Conservation (phyloP, 2,888 invertebrate species). For the Scaptomyza cyrtandrae region DNA sequence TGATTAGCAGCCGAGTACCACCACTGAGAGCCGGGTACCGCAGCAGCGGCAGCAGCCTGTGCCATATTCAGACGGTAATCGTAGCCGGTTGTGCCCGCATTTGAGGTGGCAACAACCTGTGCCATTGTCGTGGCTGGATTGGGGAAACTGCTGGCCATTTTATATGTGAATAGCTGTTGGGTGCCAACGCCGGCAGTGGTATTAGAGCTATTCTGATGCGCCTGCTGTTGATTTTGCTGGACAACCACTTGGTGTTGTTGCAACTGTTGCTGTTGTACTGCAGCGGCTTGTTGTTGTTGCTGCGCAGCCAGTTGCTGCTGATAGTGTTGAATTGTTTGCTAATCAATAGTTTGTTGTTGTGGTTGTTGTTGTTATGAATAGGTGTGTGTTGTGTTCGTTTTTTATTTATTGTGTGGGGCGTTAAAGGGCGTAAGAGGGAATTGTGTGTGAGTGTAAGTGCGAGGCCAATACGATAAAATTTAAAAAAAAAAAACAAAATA, state of each 20-base stretch:
- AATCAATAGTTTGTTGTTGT: slow-evolving; percentile 85
- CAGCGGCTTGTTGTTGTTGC: slow-evolving; percentile 85
- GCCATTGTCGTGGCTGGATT: slow-evolving; percentile 89
- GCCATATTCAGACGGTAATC: slow-evolving; percentile 90
- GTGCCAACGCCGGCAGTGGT: slow-evolving; percentile 87
- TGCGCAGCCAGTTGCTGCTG: slow-evolving; percentile 85
- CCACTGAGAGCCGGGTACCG: slow-evolving; percentile 90
- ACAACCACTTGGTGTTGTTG: slow-evolving; percentile 85
- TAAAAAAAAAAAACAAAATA: neutral
- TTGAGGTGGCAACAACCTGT: slow-evolving; percentile 87
- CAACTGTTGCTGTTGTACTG: slow-evolving; percentile 84
- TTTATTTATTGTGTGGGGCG: slow-evolving; percentile 27
- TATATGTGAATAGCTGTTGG: slow-evolving; percentile 93
- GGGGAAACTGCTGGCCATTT: slow-evolving; percentile 94
- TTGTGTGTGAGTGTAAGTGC: slow-evolving; percentile 13
- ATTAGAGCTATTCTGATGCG: slow-evolving; percentile 86
- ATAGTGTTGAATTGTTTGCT: slow-evolving; percentile 86
- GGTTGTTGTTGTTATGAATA: slow-evolving; percentile 85
- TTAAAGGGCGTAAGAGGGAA: slow-evolving; percentile 4
- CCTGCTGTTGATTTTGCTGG: slow-evolving; percentile 85
- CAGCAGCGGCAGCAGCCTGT: slow-evolving; percentile 85
- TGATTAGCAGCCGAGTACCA: slow-evolving; percentile 88
- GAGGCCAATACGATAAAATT: slow-evolving; percentile 27
- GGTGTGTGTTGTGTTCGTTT: slow-evolving; percentile 82
- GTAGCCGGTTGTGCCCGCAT: slow-evolving; percentile 88